Evolutionary conservation across 2,113 vertebrate genomes (phyloP).

Genomic region (Ptilorrhoa leucosticta): DNA sequence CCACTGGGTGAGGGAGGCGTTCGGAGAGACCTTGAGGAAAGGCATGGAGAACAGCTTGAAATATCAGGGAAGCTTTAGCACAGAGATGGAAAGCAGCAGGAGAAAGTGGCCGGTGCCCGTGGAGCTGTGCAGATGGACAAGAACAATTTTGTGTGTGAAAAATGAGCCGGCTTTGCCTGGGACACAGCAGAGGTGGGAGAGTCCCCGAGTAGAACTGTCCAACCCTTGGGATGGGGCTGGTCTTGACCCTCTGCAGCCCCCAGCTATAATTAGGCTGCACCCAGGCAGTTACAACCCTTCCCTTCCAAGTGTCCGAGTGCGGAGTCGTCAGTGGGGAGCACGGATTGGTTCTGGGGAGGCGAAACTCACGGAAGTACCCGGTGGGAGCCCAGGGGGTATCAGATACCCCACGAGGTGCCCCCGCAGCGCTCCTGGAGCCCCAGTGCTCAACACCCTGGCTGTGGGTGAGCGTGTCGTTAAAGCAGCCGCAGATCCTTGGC

Average conservation of each 20-base stretch:
- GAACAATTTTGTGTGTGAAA: not conserved
- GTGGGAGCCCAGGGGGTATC: not conserved
- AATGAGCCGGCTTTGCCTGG: not conserved
- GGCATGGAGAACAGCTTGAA: not conserved
- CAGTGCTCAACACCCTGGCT: not conserved
- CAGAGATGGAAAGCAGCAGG: not conserved
- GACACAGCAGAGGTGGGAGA: not conserved
- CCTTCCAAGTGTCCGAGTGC: rapidly evolving
- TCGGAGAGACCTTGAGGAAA: not conserved
- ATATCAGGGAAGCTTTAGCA: not conserved
- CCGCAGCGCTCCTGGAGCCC: not conserved
- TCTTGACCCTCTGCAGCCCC: not conserved
- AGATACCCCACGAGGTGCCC: not conserved
- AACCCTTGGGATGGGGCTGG: not conserved
- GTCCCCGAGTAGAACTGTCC: not conserved
- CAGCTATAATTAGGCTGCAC: not conserved
- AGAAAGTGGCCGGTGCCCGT: not conserved
- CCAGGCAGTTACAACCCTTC: not conserved
- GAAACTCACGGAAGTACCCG: rapidly evolving
- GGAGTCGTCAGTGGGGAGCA: not conserved
- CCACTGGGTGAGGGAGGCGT: not conserved
- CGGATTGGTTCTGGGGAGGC: rapidly evolving
- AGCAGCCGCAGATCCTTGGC: not conserved
- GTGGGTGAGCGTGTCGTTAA: not conserved
- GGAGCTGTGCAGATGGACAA: not conserved